Base-by-base conservation (phyloP, 2,797 vertebrate genomes). In the Pelochelys cantorii region DNA sequence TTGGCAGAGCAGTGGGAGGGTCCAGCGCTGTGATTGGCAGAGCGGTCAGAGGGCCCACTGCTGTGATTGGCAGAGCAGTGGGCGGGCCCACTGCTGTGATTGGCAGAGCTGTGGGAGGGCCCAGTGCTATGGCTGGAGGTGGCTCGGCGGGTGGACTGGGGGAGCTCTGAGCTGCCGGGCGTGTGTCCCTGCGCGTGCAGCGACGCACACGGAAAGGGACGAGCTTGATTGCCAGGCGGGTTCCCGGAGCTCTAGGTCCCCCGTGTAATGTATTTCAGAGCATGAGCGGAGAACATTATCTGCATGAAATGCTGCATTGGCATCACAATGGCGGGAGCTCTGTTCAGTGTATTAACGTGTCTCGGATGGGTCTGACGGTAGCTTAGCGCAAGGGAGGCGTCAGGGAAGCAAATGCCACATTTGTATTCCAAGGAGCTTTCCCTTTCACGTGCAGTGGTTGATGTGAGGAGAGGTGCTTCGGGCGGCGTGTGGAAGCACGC, bases 321-420 rank as follows among this genome's bases (percentile, higher is more conserved):
- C 96, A 96, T 97, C 95, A 96, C 93, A 96, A 96, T 94, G 95
- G 95, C 85, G 91, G 91, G 92, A 96, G 90, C 95, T 97, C 93
- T 93, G 84, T 85, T 95, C 95, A 59, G 90, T 96, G 88, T 91
- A 89, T 95, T 95, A 91, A 94, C 96, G 93, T 87, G 92, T 83
- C 95, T 95, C 93, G 93, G 95, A 96, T 97, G 95, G 92, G 93
- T 94, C 95, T 96, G 95, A 95, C 96, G 96, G 95, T 95, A 96
- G 94, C 95, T 96, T 86, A 95, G 93, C 8, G 1, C 71, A 55
- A 93, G 93, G 95, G 95, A 92, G 80, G 95, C 93, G 95, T 96
- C 96, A 96, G 87, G 91, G 93, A 94, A 95, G 95, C 84, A 97
- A 97, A 97, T 93, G 96, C 84, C 90, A 95, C 95, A 97, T 97